Base-by-base conservation (phyloP, 2,113 vertebrate species). In the Laticauda laticaudata region DNA sequence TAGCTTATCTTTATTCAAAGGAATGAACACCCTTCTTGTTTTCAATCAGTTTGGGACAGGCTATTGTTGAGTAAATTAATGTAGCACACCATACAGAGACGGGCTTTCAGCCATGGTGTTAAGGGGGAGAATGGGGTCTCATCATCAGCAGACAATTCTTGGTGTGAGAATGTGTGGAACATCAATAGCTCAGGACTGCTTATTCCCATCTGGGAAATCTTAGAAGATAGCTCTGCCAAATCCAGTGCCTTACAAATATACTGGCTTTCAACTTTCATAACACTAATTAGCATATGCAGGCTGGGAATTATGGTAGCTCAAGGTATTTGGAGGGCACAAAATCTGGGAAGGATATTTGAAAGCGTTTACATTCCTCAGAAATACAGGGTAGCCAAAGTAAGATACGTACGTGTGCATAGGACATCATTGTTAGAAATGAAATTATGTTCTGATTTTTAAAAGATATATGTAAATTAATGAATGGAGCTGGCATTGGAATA, bases 331-430 rank as follows among this genome's bases (percentile, higher is more conserved):
- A 21, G 6, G 18, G 34, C 3, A 34, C 75, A 81, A 20, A 81
- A 81, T 43, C 34, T 81, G 34, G 75, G 75, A 81, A 81, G 75
- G 75, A 81, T 81, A 21, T 43, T 3, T 81, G 34, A 81, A 81
- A 81, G 93, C 95, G 91, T 89, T 88, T 95, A 94, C 94, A 97
- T 96, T 96, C 96, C 95, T 94, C 94, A 91, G 92, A 94, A 97
- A 94, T 92, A 94, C 94, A 92, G 94, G 92, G 21, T 29, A 88
- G 53, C 5, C 87, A 43, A 81, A 75, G 55, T 34, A 34, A 5
- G 51, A 20, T 45, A 64, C 2, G 5, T 39, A 34, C 24, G 11
- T 87, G 21, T 39, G 53, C 48, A 9, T 61, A 15, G n/a, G 12
- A 10, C 11, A 15, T 57, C 56, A 54, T 57, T 48, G 6, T 55